Evolutionary conservation across 1,140 invertebrate species (phyloP), one percentile per base, ranked within the genome.

Genomic region (Macrocentrus cingulum): DNA sequence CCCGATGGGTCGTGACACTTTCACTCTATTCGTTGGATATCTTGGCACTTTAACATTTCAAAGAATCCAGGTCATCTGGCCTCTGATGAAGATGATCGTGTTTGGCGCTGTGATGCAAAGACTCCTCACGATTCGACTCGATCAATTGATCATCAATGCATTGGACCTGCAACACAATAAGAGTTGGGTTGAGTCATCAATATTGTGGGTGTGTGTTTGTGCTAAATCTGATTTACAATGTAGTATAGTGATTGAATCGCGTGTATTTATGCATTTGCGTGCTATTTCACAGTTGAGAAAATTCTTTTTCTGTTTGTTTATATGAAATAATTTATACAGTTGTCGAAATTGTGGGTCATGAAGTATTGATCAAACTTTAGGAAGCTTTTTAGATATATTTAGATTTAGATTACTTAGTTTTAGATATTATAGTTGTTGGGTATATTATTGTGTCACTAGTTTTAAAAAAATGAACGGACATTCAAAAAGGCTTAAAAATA

Each of bases 1-100:
- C 25, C 34, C 49, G 49, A n/a, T n/a, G n/a, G 50, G 36, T 52
- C 50, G 29, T 20, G 50, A 52, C 50, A 52, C 50, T 52, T 52
- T 52, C 50, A 52, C 50, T 52, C 20, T 19, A 19, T 19, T 15
- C n/a, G 34, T 22, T 5, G 25, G 9, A n/a, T n/a, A n/a, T n/a
- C n/a, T n/a, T 25, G 36, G n/a, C 3, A 22, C 34, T 41, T 52
- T 19, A 29, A 52, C 36, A 52, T 41, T 52, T 13, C 50, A 25
- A 20, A 23, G 16, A 19, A 52, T 52, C 37, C 20, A 52, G 50
- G 50, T 41, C 50, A 52, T 22, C 42, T 37, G 50, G 39, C 36
- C 23, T 20, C 7, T 9, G n/a, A n/a, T 20, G 37, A 41, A 39
- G 11, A 25, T 16, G n/a, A 8, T 5, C 20, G 13, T 19, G 8